Conservation (phyloP, 2,888 invertebrate genomes). For the Drosophila tanythrix region DNA sequence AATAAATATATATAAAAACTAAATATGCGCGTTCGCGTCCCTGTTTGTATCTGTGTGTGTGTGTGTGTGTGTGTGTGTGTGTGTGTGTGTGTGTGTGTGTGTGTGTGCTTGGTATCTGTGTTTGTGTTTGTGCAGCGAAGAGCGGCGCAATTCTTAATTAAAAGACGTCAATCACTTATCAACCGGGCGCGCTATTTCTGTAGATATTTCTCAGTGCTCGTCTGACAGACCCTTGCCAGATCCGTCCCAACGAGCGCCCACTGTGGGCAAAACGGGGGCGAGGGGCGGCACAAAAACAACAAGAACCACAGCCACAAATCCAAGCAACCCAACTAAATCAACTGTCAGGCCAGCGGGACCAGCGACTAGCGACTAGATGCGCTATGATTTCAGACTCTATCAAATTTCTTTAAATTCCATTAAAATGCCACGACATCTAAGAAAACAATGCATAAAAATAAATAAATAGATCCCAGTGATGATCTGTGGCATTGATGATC, state of each 20-base stretch:
- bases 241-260: constrained; percentile 33
- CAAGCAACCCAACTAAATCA: constrained; percentile 50
- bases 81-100: background rate
- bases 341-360: constrained; percentile 41
- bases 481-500: background rate
- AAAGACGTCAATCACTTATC: constrained; percentile 81
- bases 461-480: constrained; percentile 52
- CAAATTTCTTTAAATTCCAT: constrained; percentile 76
- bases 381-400: constrained; percentile 75
- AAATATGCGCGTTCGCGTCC: constrained; percentile 25
- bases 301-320: background rate
- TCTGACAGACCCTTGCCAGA: constrained; percentile 56
- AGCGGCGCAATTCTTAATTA: constrained; percentile 80
- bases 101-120: background rate
- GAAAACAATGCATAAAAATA: constrained; percentile 68
- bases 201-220: constrained; percentile 52
- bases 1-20: constrained; percentile 22
- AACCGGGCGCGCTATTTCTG: constrained; percentile 72
- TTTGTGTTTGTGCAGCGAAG: constrained; percentile 72
- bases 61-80: background rate
- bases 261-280: background rate
- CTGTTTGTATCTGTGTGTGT: constrained; percentile 6
- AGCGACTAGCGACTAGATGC: constrained; percentile 38
- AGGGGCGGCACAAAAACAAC: background rate
- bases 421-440: constrained; percentile 70